Base-by-base conservation (phyloP, 2,113 vertebrate species). In the Heloderma charlesbogerti region DNA sequence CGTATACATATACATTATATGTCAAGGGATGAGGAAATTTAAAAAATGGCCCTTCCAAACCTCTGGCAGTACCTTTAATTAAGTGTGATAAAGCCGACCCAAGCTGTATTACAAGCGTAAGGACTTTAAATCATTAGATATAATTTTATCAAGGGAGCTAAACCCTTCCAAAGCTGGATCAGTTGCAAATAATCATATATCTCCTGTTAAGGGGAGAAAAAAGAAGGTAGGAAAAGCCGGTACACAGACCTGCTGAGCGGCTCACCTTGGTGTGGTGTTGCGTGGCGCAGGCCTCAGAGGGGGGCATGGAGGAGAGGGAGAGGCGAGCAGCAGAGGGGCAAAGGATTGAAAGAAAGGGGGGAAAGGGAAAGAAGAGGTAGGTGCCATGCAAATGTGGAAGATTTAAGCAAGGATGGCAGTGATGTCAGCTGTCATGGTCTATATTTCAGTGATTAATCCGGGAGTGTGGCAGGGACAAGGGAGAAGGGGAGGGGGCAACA, bases 141-240 rank as follows among this genome's bases (percentile, higher is more conserved):
- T 92, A 92, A 93, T 94, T 95, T 94, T 95, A 94, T 94, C 93
- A 93, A 89, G 90, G 82, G 89, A 84, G 92, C 92, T 95, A 93
- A 93, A 91, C 90, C 90, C 88, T 77, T 82, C 78, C 89, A 94
- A 94, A 95, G 88, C 94, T 94, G 93, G 94, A 95, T 95, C 90
- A 92, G 92, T 71, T 78, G 89, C 54, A 84, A 86, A 93, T 88
- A 84, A 88, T 84, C 89, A 91, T 77, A 91, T 89, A 90, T 91
- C 91, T 91, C 87, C 37, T 48, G 34, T 67, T 75, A 27, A 54
- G 12, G 63, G 87, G 91, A 72, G 48, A 97, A 97, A 97, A 97
- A 96, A 97, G 97, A 97, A 98, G 97, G 97, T 98, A 97, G 97
- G 98, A 97, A 97, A 97, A 98, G 97, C 97, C 96, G 97, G 97